Conservation (phyloP, 2,797 vertebrate species). For the Dendrocincla fuliginosa region DNA sequence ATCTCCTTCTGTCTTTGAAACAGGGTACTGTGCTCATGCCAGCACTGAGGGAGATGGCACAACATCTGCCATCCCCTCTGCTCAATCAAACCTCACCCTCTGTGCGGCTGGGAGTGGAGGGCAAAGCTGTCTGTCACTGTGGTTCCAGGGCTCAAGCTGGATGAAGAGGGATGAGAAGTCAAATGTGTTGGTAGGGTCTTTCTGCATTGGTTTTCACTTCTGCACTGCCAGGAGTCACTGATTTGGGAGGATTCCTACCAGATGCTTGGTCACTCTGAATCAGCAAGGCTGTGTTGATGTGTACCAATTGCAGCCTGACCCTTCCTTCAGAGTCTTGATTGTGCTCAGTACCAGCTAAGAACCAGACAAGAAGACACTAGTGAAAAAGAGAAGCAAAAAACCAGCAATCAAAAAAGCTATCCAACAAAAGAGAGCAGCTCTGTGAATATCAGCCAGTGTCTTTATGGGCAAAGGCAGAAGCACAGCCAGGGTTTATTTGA, state of each 20-base stretch:
- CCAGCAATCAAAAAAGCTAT: neutral
- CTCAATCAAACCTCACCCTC: neutral
- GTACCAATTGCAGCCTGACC: neutral
- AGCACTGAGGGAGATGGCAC: neutral
- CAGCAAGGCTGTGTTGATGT: neutral
- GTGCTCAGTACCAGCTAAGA: neutral
- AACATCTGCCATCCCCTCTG: neutral
- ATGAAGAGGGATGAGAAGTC: neutral
- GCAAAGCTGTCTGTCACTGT: rapidly evolving
- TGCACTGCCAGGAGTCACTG: neutral
- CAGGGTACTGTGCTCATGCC: neutral
- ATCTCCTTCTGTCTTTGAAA: neutral
- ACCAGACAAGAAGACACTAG: neutral
- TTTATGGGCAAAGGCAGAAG: neutral
- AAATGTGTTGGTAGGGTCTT: neutral
- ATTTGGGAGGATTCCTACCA: neutral
- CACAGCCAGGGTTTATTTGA: neutral
- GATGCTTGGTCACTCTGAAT: neutral
- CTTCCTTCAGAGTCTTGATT: neutral
- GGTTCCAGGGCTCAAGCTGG: neutral
- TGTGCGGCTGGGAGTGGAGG: neutral
- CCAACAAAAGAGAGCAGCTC: neutral
- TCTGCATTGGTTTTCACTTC: neutral
- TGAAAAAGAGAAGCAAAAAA: neutral
- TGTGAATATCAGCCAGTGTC: neutral